phyloP scores from a whole-genome alignment of 2,113 vertebrate genomes.

The Symphodus melops region DNA sequence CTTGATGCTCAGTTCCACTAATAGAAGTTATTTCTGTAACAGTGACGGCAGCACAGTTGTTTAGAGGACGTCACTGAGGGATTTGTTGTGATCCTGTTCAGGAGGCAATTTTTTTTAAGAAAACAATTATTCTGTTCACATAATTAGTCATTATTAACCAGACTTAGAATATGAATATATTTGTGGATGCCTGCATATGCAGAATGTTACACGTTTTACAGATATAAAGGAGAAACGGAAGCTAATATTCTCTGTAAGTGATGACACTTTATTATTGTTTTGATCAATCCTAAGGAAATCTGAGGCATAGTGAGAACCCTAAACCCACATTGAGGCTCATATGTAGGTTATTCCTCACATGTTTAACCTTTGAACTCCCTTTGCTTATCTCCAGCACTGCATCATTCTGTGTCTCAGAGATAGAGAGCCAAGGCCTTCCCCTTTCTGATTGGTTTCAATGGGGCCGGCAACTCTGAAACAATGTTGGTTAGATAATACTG shows the following conservation, averaged over 20 bases:
- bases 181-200: background rate
- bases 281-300: background rate
- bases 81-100: slow-evolving; percentile 10
- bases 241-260: background rate
- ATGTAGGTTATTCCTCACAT: slow-evolving; percentile 1
- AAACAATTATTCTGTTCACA: background rate
- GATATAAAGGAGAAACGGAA: background rate
- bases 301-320: slow-evolving; percentile 23
- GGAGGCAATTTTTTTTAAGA: background rate
- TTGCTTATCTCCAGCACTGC: slow-evolving; percentile 27
- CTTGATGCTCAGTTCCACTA: slow-evolving; percentile 24
- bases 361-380: slow-evolving; percentile 24
- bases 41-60: slow-evolving; percentile 11
- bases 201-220: background rate
- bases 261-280: background rate
- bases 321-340: background rate
- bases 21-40: slow-evolving; percentile 20
- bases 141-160: background rate
- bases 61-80: background rate
- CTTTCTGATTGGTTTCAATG: slow-evolving; percentile 36
- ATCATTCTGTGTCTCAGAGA: slow-evolving; percentile 4
- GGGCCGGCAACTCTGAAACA: slow-evolving; percentile 21
- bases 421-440: background rate
- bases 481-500: slow-evolving; percentile 39
- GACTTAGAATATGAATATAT: background rate